Base-by-base conservation (phyloP, 2,797 vertebrate genomes). In the Melanitta fusca region DNA sequence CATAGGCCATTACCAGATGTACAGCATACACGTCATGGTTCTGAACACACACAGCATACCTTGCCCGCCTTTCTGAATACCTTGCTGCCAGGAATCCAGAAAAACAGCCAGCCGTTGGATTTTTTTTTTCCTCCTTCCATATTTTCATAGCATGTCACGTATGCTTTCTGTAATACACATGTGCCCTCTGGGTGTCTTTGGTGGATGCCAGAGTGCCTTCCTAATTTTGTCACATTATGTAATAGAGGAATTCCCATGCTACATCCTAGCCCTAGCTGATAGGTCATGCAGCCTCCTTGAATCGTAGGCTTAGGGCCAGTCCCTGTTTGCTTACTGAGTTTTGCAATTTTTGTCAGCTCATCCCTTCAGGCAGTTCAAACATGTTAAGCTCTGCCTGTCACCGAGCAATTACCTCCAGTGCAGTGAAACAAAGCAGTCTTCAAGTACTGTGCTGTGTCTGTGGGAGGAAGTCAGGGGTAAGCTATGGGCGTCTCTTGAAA, bases 361-460 rank as follows among this genome's bases (percentile, higher is more conserved):
- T 75, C 53, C 89, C 91, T 85, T 80, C 30, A 62, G 91, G 89
- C 82, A 81, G 72, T 80, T 88, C 49, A 65, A 87, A 96, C 64
- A 60, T 4, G 27, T 88, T 84, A 73, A 69, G 80, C 81, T 89
- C 72, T 93, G 82, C 87, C 82, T 92, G 92, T 72, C 95, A 89
- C 79, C n/a, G 61, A 58, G 85, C 45, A 85, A 89, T 88, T 96
- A 71, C 72, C 69, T 41, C 45, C 77, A 51, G 78, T 38, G 36
- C 85, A 66, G 38, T 2, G 34, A 61, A 93, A 89, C 54, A 88
- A 80, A 43, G 57, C 41, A 82, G 38, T 34, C 71, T 90, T 51
- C 70, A 91, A 41, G 70, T 47, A 41, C 30, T 73, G 34, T 65
- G 51, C 74, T 2, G 2, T 3, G 34, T 64, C 51, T 0, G 0